These are phyloP conservation scores for Paramormyrops hopkinsi DNA, from an alignment of 2,797 vertebrate species.

Conservation along the genomic window DNA sequence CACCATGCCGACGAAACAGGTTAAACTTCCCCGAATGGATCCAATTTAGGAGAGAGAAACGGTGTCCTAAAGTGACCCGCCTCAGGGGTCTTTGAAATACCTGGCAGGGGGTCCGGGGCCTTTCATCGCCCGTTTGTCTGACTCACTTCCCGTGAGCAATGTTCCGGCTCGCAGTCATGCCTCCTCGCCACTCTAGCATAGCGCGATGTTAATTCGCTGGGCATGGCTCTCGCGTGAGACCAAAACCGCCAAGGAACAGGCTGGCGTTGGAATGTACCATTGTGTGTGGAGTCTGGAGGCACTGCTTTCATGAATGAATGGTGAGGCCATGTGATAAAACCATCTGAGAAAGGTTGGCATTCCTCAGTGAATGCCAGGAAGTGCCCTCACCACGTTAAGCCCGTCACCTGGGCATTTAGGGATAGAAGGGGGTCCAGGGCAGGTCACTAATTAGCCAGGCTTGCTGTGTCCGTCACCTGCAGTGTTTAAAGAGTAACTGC, in stretches of 20 bases:
- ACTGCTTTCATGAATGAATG: background rate
- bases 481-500: background rate
- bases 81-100: background rate
- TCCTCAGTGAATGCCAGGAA: background rate
- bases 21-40: background rate
- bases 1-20: background rate
- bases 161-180: background rate
- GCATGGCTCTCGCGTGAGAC: background rate
- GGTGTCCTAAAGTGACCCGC: background rate
- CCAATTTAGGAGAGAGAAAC: background rate
- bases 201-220: background rate
- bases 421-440: background rate
- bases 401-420: background rate
- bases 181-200: background rate
- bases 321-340: background rate
- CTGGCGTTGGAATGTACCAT: background rate
- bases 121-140: background rate
- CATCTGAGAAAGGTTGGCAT: background rate
- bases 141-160: background rate
- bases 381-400: background rate
- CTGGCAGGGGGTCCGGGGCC: background rate
- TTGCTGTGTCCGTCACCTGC: background rate
- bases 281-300: background rate
- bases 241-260: background rate
- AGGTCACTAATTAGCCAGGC: background rate